phyloP scores from a whole-genome alignment of 2,797 vertebrate genomes.

The Siniperca scherzeri region DNA sequence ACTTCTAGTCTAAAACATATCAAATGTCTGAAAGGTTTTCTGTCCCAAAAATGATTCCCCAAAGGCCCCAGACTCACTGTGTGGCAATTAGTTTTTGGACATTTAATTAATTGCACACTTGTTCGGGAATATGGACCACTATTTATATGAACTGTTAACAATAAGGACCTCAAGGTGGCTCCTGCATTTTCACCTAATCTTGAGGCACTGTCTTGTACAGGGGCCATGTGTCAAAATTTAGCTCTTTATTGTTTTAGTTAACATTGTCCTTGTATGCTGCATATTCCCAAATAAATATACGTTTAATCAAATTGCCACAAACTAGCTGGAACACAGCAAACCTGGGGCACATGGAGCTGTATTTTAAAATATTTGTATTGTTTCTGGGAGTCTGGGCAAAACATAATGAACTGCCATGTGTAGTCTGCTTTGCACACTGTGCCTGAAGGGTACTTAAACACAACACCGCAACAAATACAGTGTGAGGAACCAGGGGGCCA shows the following conservation, averaged over 20 bases:
- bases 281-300: background rate
- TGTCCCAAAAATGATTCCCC: background rate
- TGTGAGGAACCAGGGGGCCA: background rate
- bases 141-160: background rate
- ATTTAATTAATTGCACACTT: background rate
- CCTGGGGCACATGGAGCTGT: background rate
- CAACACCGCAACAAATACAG: background rate
- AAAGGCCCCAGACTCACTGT: background rate
- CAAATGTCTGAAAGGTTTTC: too few relatives aligned
- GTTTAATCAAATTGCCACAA: background rate
- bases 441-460: too few relatives aligned
- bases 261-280: background rate
- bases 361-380: background rate
- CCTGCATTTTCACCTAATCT: background rate
- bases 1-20: background rate
- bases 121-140: background rate
- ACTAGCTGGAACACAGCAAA: background rate
- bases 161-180: background rate
- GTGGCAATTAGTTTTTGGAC: background rate
- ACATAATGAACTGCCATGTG: background rate
- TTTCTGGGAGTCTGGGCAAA: background rate
- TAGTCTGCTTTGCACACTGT: background rate
- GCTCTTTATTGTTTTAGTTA: background rate
- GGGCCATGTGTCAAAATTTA: background rate
- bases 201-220: background rate